Conservation (phyloP, 2,888 invertebrate species). For the Dasysyrphus tricinctus region DNA sequence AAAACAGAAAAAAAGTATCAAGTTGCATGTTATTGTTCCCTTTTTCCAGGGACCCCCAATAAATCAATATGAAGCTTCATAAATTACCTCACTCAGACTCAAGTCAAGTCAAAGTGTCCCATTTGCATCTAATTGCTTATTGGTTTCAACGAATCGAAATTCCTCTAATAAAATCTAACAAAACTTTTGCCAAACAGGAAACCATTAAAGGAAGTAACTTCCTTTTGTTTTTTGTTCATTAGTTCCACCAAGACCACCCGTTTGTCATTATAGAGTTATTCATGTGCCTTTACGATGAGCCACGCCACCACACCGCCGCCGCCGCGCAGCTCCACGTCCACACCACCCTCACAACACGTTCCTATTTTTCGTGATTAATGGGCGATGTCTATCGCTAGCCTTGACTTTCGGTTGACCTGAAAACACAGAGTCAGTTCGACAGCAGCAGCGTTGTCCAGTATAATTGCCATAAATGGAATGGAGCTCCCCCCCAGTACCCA, state of each 20-base stretch:
- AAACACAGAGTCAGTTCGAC: constrained; percentile 38
- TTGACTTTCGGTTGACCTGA: constrained; percentile 72
- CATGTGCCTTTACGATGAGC: constrained; percentile 24
- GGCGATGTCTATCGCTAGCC: constrained; percentile 62
- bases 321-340: background rate
- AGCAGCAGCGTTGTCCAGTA: constrained; percentile 45
- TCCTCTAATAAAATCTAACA: constrained; percentile 1
- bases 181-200: constrained; percentile 47
- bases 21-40: constrained; percentile 48
- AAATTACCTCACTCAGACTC: constrained; percentile 35
- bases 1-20: constrained; percentile 40
- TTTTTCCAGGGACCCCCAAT: constrained; percentile 21
- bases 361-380: constrained; percentile 52
- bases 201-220: constrained; percentile 55
- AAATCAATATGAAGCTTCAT: constrained; percentile 56
- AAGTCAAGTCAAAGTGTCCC: constrained; percentile 7
- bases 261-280: too few species aligned
- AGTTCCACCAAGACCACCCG: constrained; percentile 16
- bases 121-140: constrained; percentile 63
- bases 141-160: constrained; percentile 32
- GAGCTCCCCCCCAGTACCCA: background rate
- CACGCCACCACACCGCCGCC: background rate
- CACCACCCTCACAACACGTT: constrained; percentile 7
- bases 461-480: constrained; percentile 41
- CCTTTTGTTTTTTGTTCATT: constrained; percentile 21